Evolutionary conservation across 1,140 invertebrate species (phyloP), one percentile per base, ranked within the genome.

Genomic region (Ostrea edulis): DNA sequence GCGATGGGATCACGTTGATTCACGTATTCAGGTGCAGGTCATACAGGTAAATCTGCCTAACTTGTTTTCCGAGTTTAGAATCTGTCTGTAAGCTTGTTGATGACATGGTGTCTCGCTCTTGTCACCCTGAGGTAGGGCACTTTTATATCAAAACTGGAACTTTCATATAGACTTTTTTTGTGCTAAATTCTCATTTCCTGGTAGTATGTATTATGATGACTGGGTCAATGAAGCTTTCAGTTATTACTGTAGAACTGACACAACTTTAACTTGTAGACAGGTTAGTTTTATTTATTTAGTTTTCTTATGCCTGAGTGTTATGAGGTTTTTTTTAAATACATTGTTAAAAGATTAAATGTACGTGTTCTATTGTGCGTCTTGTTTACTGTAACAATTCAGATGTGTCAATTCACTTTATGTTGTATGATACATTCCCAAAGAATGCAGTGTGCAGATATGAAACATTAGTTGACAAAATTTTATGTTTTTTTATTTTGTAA

Each of bases 51-150:
- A 20, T 11, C 12, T 35, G 25, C 8, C 29, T 77, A 29, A 77
- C 68, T 25, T 77, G 68, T 77, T 77, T 35, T 29, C 68, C 68
- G 2, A 29, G 11, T 29, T 77, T 77, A 77, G 68, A 77, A 77
- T 25, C 68, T 77, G 68, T 77, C 29, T 77, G 14, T 12, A n/a
- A 25, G 25, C 29, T 35, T 77, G 68, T 14, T 5, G 25, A 77
- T 77, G 68, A 77, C 11, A 9, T 35, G 29, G 8, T 77, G 22
- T 77, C 25, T 77, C 14, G 25, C 68, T 14, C 25, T 35, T 77
- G 68, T 77, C 68, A 77, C 68, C 68, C 29, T 77, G 68, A 77
- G 68, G 68, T 77, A 77, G 68, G 68, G 35, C 68, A 77, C 12
- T 77, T 77, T 17, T 62, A n/a, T 44, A 44, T 62, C 55, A 20